Conservation (phyloP, 2,113 vertebrate genomes). For the Grus americana region DNA sequence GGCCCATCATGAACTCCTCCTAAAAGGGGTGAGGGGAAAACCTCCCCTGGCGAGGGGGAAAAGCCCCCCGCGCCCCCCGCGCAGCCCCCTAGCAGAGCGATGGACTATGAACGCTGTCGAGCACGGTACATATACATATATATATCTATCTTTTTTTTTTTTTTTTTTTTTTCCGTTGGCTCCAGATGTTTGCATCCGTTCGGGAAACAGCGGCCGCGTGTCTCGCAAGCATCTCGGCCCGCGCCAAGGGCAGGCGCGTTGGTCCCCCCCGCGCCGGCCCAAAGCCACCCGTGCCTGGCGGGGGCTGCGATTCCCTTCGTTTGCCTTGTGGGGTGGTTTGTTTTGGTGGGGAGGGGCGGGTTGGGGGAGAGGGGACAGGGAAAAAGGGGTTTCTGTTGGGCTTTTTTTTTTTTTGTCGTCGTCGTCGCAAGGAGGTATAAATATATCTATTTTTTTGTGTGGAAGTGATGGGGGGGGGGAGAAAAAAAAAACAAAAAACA, state of each 20-base stretch:
- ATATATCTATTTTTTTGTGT: slow-evolving; percentile 68
- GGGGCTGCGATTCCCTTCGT: background rate
- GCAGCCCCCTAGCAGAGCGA: background rate
- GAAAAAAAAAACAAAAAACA: background rate
- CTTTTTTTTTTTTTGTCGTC: slow-evolving; percentile 3
- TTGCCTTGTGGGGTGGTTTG: background rate
- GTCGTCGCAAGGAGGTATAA: slow-evolving; percentile 77
- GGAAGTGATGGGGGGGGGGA: slow-evolving; percentile 53
- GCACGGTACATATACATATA: slow-evolving; percentile 13
- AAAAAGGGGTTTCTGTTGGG: background rate
- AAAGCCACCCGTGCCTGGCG: background rate
- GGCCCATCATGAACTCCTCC: slow-evolving; percentile 99
- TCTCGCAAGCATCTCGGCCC: background rate
- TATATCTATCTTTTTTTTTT: background rate
- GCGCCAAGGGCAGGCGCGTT: background rate
- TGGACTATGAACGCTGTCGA: slow-evolving; percentile 21
- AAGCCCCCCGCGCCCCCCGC: background rate
- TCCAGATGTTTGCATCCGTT: background rate
- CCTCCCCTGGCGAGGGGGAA: background rate
- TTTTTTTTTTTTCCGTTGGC: background rate
- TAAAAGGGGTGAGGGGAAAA: slow-evolving; percentile 62
- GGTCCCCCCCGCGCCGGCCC: background rate
- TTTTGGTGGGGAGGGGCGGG: background rate
- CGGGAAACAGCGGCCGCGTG: background rate
- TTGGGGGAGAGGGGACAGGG: background rate